Evolutionary conservation across 2,797 vertebrate genomes (phyloP).

Genomic region (Chlorospingus flavigularis): DNA sequence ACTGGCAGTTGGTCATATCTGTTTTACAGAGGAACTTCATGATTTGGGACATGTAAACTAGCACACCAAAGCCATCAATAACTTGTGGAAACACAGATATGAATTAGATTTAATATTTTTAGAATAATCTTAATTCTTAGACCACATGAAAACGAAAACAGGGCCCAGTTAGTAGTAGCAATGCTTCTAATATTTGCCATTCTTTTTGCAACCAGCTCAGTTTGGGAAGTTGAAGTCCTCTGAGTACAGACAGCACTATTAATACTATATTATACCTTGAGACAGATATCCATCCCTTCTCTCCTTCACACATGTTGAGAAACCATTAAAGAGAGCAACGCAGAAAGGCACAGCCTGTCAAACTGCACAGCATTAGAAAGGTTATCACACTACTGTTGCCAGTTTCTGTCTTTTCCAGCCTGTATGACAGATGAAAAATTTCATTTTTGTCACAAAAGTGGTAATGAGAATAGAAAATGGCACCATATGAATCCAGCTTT

Average conservation of each 20-base stretch:
- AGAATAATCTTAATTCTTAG: neutral
- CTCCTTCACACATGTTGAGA: neutral
- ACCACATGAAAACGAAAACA: neutral
- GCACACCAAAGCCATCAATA: neutral
- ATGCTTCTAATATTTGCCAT: neutral
- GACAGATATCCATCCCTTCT: neutral
- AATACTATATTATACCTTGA: neutral
- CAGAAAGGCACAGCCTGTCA: constrained; percentile 31
- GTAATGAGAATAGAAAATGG: constrained; percentile 24
- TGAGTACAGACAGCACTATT: neutral
- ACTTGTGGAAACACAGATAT: neutral
- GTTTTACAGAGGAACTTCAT: neutral
- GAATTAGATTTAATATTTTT: neutral
- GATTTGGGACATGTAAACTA: neutral
- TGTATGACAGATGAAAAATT: constrained; percentile 44
- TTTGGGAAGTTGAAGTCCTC: neutral
- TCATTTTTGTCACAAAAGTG: constrained; percentile 11
- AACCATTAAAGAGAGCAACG: constrained; percentile 13
- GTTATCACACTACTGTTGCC: neutral
- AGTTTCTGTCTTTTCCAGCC: constrained; percentile 27
- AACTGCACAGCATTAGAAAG: constrained; percentile 18
- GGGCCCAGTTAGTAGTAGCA: neutral
- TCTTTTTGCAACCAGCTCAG: neutral
- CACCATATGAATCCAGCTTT: constrained; percentile 28
- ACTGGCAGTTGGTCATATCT: neutral